Evolutionary conservation across 2,113 vertebrate species (phyloP), one percentile per base, ranked within the genome.

Genomic region (Neoarius graeffei): DNA sequence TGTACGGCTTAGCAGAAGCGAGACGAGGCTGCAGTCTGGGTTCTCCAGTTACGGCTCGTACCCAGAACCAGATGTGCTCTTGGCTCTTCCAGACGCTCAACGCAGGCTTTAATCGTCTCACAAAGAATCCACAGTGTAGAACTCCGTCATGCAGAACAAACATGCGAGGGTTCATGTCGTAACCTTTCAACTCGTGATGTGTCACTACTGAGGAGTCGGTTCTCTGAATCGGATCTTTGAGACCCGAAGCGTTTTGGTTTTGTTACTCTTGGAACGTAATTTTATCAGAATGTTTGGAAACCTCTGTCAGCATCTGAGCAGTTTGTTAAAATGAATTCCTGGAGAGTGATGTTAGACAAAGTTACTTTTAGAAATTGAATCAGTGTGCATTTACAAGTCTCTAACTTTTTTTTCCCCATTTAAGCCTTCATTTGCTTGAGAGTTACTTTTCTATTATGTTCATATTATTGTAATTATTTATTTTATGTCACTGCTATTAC

Each of bases 11-110:
- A 83, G 59, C 60, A 77, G 69, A 59, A 83, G 69, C 23, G 50
- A 76, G 48, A 79, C n/a, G n/a, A 71, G 27, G 73, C 85, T 86
- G 83, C 81, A 30, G 81, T 54, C 64, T 35, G 25, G 42, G 9
- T 23, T 57, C 74, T 69, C 85, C 6, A 3, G 60, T 86, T 86
- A 80, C 74, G 4, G 15, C 66, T 79, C 19, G 48, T 52, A 87
- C 86, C 86, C 27, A 42, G 67, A 83, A 83, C 54, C 86, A 87
- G 86, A 83, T 87, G 86, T 87, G 56, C 59, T 76, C 20, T 76
- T 4, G 20, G 57, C 25, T 77, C n/a, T 76, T 83, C 57, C 56
- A 76, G 23, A 86, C 19, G 8, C 74, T 64, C n/a, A 4, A 30
- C 14, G 54, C 64, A 54, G 71, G 7, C 56, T 79, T 86, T 7